A percentile compares a stretch with the other conserved stretches of the same genome.
Conservation (phyloP, 2,888 invertebrate species). For the Acrobeloides nanus region DNA sequence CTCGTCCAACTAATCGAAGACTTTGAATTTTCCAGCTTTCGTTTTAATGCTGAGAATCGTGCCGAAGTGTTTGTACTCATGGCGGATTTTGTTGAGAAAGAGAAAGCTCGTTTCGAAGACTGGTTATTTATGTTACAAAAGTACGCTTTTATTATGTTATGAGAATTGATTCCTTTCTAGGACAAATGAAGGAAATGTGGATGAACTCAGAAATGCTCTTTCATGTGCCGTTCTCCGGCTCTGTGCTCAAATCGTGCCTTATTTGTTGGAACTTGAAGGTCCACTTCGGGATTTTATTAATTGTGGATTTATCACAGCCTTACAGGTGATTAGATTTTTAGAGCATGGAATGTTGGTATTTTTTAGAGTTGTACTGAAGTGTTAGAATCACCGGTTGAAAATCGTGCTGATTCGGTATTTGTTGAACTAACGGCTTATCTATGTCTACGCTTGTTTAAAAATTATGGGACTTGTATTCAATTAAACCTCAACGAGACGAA, state of each 20-base stretch:
- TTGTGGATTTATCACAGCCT: conserved; percentile 21
- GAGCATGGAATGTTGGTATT: background rate
- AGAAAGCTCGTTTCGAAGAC: conserved; percentile 9
- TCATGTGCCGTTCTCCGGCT: conserved; percentile 14
- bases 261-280: conserved; percentile 10
- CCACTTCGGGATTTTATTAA: conserved; percentile 20
- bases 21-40: conserved; percentile 6
- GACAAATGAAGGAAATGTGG: too few relatives aligned
- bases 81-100: conserved; percentile 5
- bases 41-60: conserved; percentile 5
- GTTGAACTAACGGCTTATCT: conserved; percentile 3
- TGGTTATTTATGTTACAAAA: conserved; percentile 12
- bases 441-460: conserved; percentile 3
- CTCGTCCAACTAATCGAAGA: too few relatives aligned
- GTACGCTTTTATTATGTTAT: too few relatives aligned
- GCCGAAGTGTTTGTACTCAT: conserved; percentile 3
- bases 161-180: too few relatives aligned
- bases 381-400: conserved; percentile 1
- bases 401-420: background rate
- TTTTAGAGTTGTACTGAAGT: conserved; percentile 15
- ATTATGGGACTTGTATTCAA: conserved; percentile 10
- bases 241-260: conserved; percentile 8
- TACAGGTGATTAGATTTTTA: conserved; percentile 10
- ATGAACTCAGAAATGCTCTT: conserved; percentile 7
- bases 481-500: conserved; percentile 2